Base-by-base conservation (phyloP, 2,113 vertebrate genomes). In the Hippocampus comes region DNA sequence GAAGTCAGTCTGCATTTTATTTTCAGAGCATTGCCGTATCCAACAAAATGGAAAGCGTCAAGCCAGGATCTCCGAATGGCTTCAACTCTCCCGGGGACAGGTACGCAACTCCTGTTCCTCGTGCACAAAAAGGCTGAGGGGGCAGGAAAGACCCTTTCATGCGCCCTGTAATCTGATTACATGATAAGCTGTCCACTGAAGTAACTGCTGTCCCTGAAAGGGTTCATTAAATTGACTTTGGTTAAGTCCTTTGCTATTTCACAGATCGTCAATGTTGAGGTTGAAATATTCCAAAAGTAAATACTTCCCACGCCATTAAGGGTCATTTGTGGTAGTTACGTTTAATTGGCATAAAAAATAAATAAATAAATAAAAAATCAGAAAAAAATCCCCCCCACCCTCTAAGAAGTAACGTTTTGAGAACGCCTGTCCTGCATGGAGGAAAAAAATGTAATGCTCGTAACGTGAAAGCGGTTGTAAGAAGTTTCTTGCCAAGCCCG, bases 11-110 rank as follows among this genome's bases (percentile, higher is more conserved):
- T 41, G 1, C 53, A 4, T 17, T 65, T n/a, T 67, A 0, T 79
- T 42, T 75, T 0, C 68, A 96, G 95, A 96, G 92, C 70, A 94
- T 96, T 1, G 94, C 95, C 0, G 93, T 96, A 48, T 94, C 92
- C 85, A 87, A 80, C 74, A 93, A 90, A 80, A 65, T 57, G 0
- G 92, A 94, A 34, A 83, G 41, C 1, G 77, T 76, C 65, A 89
- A 70, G 86, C 83, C 92, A 3, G 84, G 86, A 5, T 82, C 90
- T 0, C 78, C 90, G 15, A 95, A 93, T 0, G 95, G 94, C 67
- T 94, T 97, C 87, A 92, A 84, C 84, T 95, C 95, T 55, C 93
- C 95, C 0, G 93, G 94, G 78, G 96, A 97, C 85, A 98, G 95
- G 96, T 98, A 90, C 84, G 41, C 41, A n/a, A 27, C 51, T 42